Base-by-base conservation (phyloP, 2,888 invertebrate species). In the Psococerastis gibbosa region DNA sequence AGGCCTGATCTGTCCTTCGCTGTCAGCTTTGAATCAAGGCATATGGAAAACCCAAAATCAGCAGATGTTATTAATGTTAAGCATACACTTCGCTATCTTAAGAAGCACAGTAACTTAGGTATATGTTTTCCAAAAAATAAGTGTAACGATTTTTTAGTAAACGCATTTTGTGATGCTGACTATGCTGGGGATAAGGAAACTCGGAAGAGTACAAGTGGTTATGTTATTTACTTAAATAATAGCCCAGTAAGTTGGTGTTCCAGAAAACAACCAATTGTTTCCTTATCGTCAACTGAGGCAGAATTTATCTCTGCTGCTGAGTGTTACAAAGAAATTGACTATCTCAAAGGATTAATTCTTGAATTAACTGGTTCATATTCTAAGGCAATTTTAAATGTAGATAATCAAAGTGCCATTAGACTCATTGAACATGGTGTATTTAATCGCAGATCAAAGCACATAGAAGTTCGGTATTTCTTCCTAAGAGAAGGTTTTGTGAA, bases 241-340 rank as follows among this genome's bases (percentile, higher is more conserved):
- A 43, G 48, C 0, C 44, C 46, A 0, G 42, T 54, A 0, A 45
- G 47, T 2, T 54, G 54, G 50, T 41, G 46, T 6, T 51, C 48
- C 3, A 49, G 47, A 41, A 45, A 47, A 17, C 54, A 53, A 45
- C 48, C 48, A 31, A 44, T 46, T 8, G 52, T 54, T 2, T 45
- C 52, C 6, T 45, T 49, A 5, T 54, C 51, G 2, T 52, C 52
- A 1, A 51, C 49, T 2, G 52, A 54, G 41, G 48, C 53, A 5
- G 53, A 53, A 42, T 50, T 49, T 43, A 44, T 54, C 3, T 52
- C 53, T 5, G 51, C 51, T 11, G 35, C 47, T 15, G 38, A 50
- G 32, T 47, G 49, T 8, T 43, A 46, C 8, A 49, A 50, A 35
- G 52, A 53, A 45, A 23, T 52, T 17, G 43, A 46, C 22, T 48